phyloP scores from a whole-genome alignment of 2,113 vertebrate genomes.

The Equus quagga region DNA sequence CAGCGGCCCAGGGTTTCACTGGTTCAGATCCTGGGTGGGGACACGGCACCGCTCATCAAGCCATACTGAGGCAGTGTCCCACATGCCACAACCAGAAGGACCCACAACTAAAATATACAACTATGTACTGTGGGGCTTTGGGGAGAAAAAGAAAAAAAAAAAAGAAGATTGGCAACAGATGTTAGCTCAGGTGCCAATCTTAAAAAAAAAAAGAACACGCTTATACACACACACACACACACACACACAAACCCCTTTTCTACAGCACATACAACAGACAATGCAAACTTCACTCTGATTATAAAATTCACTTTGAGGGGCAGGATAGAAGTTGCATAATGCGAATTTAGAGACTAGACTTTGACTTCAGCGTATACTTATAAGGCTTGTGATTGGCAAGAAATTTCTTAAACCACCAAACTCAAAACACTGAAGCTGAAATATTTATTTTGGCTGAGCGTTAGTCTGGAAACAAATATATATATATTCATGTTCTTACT shows the following conservation, averaged over 20 bases:
- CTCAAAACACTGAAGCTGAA: constrained; percentile 38
- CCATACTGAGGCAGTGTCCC: too few relatives aligned
- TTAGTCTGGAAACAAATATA: constrained; percentile 56
- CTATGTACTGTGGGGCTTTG: too few relatives aligned
- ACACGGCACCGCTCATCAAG: too few relatives aligned
- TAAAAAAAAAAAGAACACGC: background rate
- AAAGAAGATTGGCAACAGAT: too few relatives aligned
- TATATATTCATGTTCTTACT: constrained; percentile 50
- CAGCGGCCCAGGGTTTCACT: too few relatives aligned
- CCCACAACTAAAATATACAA: too few relatives aligned
- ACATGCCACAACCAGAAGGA: too few relatives aligned
- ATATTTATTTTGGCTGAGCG: constrained; percentile 77
- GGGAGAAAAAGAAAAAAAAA: too few relatives aligned
- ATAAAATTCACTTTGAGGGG: background rate
- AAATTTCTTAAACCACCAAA: constrained; percentile 18
- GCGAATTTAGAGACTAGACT: constrained; percentile 9
- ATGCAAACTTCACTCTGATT: constrained; percentile 47
- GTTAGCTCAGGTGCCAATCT: too few relatives aligned
- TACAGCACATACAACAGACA: background rate
- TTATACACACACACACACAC: background rate
- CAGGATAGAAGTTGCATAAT: background rate
- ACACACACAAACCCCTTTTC: constrained; percentile 81
- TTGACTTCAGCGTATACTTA: background rate
- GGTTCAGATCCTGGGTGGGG: too few relatives aligned
- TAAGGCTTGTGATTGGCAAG: constrained; percentile 62